Evolutionary conservation across 2,888 invertebrate species (phyloP).

Genomic region (Eristalis arbustorum): DNA sequence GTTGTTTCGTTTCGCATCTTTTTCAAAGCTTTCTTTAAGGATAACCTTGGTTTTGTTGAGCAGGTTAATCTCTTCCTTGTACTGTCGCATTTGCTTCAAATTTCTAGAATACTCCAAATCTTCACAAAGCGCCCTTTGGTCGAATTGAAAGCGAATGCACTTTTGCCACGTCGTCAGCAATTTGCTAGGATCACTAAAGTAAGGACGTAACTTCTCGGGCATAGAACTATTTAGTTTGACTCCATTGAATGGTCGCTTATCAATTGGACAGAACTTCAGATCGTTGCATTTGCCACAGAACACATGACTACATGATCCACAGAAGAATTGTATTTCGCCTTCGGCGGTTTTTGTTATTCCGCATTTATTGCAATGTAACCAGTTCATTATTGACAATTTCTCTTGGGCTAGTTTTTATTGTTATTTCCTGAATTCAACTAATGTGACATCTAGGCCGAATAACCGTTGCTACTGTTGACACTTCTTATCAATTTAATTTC

Average conservation of each 20-base stretch:
- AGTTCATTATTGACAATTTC: conserved; percentile 21
- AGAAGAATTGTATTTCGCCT: conserved; percentile 2
- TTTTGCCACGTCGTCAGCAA: conserved; percentile 28
- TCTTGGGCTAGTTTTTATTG: background rate
- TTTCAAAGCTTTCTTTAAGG: background rate
- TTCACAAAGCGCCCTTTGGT: conserved; percentile 33
- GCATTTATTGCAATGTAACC: conserved; percentile 63
- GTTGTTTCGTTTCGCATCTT: conserved; percentile 20
- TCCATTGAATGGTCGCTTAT: conserved; percentile 31
- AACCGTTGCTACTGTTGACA: background rate
- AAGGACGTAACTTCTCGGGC: conserved; percentile 21
- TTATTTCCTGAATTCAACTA: background rate
- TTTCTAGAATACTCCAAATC: background rate
- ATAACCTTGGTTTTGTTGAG: conserved; percentile 2
- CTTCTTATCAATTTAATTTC: background rate
- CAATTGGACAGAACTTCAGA: conserved; percentile 29
- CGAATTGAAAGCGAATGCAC: conserved; percentile 45
- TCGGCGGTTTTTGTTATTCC: background rate
- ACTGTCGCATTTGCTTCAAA: conserved; percentile 6
- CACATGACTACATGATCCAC: conserved; percentile 44
- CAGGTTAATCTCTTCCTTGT: conserved; percentile 23
- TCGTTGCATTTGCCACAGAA: conserved; percentile 36
- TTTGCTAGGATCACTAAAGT: conserved; percentile 46
- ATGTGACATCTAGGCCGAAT: background rate
- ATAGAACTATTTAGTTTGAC: conserved; percentile 25